A percentile compares a stretch with the other conserved stretches of the same genome.
These are phyloP conservation scores for Microtus richardsoni DNA, from an alignment of 2,113 vertebrate genomes.

Conservation along the genomic window DNA sequence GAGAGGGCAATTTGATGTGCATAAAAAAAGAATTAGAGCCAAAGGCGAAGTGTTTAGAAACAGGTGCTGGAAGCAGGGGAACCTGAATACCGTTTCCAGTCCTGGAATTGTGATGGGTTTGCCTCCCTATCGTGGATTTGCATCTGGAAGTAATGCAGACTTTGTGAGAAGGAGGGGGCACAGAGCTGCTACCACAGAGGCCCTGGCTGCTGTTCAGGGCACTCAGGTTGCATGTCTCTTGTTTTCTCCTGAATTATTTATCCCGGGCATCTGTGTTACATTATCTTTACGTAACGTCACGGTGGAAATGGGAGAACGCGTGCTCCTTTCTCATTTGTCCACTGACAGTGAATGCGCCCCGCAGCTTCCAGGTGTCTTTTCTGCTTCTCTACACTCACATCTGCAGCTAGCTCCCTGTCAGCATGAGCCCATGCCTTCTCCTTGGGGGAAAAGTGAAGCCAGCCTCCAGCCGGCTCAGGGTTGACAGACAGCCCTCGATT, in stretches of 20 bases:
- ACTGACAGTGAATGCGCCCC: not conserved
- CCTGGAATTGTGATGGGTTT: not conserved
- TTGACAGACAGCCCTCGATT: not conserved
- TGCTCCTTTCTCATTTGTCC: not conserved
- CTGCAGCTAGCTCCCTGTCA: not conserved
- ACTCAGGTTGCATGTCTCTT: constrained; percentile 65
- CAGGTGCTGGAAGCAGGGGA: constrained; percentile 45
- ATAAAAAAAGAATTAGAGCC: constrained; percentile 38
- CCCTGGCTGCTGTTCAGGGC: constrained; percentile 65
- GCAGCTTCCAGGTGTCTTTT: constrained; percentile 51
- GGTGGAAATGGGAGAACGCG: constrained; percentile 46
- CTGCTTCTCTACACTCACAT: not conserved
- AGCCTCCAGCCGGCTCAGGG: not conserved
- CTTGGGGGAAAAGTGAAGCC: not conserved
- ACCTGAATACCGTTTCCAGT: constrained; percentile 12
- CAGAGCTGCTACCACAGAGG: constrained; percentile 24
- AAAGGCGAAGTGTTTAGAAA: constrained; percentile 50
- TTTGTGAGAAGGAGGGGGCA: constrained; percentile 56
- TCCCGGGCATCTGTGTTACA: constrained; percentile 74
- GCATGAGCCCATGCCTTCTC: not conserved
- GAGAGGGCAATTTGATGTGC: not conserved
- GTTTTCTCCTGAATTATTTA: constrained; percentile 84
- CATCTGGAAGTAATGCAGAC: constrained; percentile 79
- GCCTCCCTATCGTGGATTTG: constrained; percentile 70
- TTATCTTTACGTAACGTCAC: constrained; percentile 74